Percentiles rank a stretch among this genome's conserved stretches.
phyloP scores from a whole-genome alignment of 2,113 vertebrate genomes.

The Pterocles gutturalis region DNA sequence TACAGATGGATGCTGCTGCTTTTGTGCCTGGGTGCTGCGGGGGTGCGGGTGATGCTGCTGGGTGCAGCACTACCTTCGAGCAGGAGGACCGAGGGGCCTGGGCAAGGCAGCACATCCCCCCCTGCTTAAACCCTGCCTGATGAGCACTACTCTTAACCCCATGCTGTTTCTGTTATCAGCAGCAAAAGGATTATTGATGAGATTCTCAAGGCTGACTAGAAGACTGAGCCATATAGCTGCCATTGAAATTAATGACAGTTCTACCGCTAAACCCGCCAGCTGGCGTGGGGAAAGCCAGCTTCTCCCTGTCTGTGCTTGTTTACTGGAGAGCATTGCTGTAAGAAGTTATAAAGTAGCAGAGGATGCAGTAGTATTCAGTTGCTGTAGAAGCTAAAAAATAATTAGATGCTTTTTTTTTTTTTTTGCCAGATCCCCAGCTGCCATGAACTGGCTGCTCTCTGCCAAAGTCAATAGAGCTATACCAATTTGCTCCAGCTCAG shows the following conservation, averaged over 20 bases:
- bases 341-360: background rate
- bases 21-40: background rate
- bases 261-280: background rate
- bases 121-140: background rate
- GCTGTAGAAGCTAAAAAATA: background rate
- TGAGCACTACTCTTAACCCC: background rate
- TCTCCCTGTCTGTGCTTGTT: background rate
- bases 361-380: background rate
- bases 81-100: background rate
- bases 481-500: background rate
- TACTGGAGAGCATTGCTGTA: background rate
- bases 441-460: background rate
- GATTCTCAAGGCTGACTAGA: background rate
- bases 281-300: background rate
- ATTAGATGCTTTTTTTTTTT: background rate
- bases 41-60: fast-evolving
- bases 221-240: background rate
- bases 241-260: background rate
- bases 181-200: background rate
- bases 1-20: background rate
- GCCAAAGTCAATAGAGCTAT: background rate
- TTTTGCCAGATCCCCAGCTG: background rate
- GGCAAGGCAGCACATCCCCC: background rate
- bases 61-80: background rate
- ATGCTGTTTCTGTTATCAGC: background rate